Percentiles rank a stretch among this genome's conserved stretches.
These are phyloP conservation scores for Electrona antarctica DNA, from an alignment of 2,113 vertebrate genomes.

Conservation along the genomic window DNA sequence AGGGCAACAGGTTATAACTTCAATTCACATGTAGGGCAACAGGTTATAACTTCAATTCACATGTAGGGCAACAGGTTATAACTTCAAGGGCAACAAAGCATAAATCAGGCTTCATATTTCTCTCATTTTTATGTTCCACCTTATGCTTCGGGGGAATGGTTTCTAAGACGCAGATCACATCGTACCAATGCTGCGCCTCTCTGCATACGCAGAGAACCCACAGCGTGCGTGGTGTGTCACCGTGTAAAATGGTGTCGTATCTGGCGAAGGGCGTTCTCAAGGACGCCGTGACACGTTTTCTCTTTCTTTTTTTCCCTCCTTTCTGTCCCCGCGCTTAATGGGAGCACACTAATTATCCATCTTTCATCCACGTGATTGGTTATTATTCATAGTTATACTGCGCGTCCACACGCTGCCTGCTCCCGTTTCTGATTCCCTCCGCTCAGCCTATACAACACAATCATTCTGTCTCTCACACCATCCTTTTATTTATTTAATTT, in stretches of 20 bases:
- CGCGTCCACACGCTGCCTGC: slow-evolving; percentile 26
- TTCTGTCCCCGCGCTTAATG: slow-evolving; percentile 29
- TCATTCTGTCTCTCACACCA: slow-evolving; percentile 1
- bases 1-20: too few relatives aligned
- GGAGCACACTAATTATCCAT: slow-evolving; percentile 63
- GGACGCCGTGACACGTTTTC: slow-evolving; percentile 65
- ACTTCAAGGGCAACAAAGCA: too few relatives aligned
- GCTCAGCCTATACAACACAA: too few relatives aligned
- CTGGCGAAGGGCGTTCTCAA: slow-evolving; percentile 61
- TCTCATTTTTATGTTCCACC: too few relatives aligned
- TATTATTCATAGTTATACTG: slow-evolving; percentile 59
- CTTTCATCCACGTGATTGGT: slow-evolving; percentile 53
- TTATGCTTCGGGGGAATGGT: too few relatives aligned
- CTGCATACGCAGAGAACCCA: not conserved
- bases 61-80: too few relatives aligned
- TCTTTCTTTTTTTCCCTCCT: slow-evolving; percentile 45
- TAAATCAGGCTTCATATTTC: too few relatives aligned
- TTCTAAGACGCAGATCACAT: too few relatives aligned
- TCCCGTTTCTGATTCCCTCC: slow-evolving; percentile 21
- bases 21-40: too few relatives aligned
- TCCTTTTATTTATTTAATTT: too few relatives aligned
- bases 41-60: too few relatives aligned
- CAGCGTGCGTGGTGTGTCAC: slow-evolving; percentile 1
- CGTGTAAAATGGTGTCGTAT: slow-evolving; percentile 48
- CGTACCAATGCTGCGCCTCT: not conserved